Evolutionary conservation across 2,797 vertebrate species (phyloP), one percentile per base, ranked within the genome.

Genomic region (Spinus olivaceus): DNA sequence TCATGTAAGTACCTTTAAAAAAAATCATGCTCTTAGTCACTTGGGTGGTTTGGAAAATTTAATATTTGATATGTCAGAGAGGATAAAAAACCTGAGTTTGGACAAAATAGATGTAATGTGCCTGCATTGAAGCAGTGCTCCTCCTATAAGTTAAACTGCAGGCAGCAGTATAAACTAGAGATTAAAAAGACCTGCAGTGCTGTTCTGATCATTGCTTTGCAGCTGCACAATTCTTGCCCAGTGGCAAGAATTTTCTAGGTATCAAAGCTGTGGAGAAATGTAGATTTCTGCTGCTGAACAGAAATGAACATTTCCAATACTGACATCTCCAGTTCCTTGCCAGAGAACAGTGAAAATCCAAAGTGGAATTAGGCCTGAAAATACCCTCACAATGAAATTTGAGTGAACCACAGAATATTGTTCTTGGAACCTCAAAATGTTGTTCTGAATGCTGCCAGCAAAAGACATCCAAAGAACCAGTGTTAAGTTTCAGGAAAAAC

Each of bases 121-220:
- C 49, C 81, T 81, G 54, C 54, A 83, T 12, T 84, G 35, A 86
- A 92, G 50, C 66, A 70, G 41, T 32, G 50, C 46, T 92, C 33
- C 76, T 94, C 63, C 81, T 79, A 19, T 72, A 91, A 83, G 69
- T 94, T 84, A 65, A 86, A 84, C 66, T 83, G 32, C 80, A 96
- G 69, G 50, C 79, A 92, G 94, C 59, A 78, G 37, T 53, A 80
- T 69, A 91, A 92, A 65, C 73, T 24, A 60, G 79, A 93, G 91
- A 92, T 88, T 93, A 88, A 92, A 95, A 89, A 92, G 79, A 90
- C 63, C 79, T 88, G 30, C 81, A 89, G 15, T 60, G 47, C 39
- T 76, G 46, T 91, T 94, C 79, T 87, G 79, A 78, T 85, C 61
- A 20, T 35, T 60, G 72, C 81, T 89, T 74, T 86, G 67, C 91